Percentiles rank a stretch among this genome's conserved stretches.
phyloP scores from a whole-genome alignment of 2,797 vertebrate genomes.

The Microctenopoma steveboyesi region DNA sequence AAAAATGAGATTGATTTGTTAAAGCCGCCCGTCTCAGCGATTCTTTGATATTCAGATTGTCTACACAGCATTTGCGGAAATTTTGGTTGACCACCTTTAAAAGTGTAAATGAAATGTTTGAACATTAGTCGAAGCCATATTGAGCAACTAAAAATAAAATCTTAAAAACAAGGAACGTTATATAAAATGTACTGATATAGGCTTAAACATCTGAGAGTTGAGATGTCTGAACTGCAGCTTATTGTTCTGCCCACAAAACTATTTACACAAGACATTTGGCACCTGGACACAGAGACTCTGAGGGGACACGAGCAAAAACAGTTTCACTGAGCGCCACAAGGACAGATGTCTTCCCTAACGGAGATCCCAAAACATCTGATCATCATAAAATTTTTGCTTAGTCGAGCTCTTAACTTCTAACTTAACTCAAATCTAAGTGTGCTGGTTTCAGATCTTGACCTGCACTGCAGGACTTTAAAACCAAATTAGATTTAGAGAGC shows the following conservation, averaged over 20 bases:
- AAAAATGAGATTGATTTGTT: slow-evolving; percentile 1
- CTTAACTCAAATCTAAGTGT: too few species aligned
- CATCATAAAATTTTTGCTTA: too few species aligned
- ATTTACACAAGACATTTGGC: slow-evolving; percentile 72
- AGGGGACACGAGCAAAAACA: neutral
- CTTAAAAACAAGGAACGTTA: slow-evolving; percentile 54
- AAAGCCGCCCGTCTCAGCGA: slow-evolving; percentile 47
- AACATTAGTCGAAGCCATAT: slow-evolving; percentile 17
- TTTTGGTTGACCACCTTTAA: slow-evolving; percentile 52
- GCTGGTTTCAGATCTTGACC: neutral
- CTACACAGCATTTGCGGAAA: slow-evolving; percentile 49
- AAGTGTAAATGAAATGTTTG: slow-evolving; percentile 28
- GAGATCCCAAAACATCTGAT: too few species aligned
- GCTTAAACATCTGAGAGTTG: slow-evolving; percentile 22
- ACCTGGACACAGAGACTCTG: slow-evolving; percentile 25
- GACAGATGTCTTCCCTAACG: too few species aligned
- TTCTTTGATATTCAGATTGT: slow-evolving; percentile 63
- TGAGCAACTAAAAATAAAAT: neutral
- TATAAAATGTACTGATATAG: slow-evolving; percentile 13
- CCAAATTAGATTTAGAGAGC: too few species aligned
- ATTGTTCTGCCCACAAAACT: slow-evolving; percentile 56
- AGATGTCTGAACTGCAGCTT: slow-evolving; percentile 62
- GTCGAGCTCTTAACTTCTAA: too few species aligned
- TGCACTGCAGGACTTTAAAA: too few species aligned
- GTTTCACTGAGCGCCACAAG: too few species aligned